These are phyloP conservation scores for Falco berigora DNA, from an alignment of 2,797 vertebrate species.

Conservation along the genomic window DNA sequence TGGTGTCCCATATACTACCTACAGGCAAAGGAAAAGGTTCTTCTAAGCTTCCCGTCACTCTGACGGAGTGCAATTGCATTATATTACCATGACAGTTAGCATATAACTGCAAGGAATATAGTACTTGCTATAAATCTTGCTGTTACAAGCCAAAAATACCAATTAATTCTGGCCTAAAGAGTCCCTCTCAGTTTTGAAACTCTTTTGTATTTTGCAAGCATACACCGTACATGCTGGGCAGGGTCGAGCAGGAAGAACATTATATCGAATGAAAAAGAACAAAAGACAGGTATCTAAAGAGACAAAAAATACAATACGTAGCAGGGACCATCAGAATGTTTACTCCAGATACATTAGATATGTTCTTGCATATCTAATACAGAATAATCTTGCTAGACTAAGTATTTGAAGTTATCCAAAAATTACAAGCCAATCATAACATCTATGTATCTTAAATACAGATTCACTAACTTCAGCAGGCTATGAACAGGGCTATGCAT, in stretches of 20 bases:
- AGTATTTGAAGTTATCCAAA: neutral
- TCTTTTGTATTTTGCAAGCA: neutral
- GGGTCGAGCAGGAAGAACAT: neutral
- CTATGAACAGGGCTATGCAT: neutral
- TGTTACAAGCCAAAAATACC: neutral
- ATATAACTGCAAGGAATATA: neutral
- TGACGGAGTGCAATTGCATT: constrained; percentile 8
- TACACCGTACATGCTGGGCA: neutral
- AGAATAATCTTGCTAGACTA: neutral
- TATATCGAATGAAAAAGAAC: neutral
- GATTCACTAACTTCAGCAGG: neutral
- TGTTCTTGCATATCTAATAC: neutral
- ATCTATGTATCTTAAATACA: neutral
- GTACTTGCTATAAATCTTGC: neutral
- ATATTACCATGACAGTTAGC: neutral
- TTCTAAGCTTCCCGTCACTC: constrained; percentile 12
- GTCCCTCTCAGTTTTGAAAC: neutral
- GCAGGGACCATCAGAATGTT: neutral
- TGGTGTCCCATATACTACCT: neutral
- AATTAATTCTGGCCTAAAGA: constrained; percentile 7
- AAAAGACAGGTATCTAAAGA: neutral
- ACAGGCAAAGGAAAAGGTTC: constrained; percentile 2
- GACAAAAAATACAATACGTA: neutral
- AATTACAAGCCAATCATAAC: neutral
- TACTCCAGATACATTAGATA: neutral